These are phyloP conservation scores for Mastomys natalensis DNA, from an alignment of 2,113 vertebrate species.

Conservation along the genomic window DNA sequence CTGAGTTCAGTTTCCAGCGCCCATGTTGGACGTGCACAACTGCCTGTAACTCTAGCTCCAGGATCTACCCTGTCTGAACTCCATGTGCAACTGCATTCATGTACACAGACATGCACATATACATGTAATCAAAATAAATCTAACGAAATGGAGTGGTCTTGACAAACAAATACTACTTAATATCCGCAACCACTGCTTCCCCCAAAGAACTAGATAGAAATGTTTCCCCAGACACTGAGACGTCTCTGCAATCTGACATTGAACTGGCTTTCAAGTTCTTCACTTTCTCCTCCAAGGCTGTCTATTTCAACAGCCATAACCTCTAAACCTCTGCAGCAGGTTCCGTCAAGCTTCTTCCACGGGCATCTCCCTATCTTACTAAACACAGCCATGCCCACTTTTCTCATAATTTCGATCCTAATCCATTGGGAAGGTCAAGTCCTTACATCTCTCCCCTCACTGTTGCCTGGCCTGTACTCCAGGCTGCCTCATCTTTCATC, in stretches of 20 bases:
- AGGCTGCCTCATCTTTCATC: neutral
- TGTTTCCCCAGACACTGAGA: neutral
- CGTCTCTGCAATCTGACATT: neutral
- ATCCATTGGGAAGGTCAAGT: neutral
- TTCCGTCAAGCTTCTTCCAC: neutral
- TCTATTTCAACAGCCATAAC: neutral
- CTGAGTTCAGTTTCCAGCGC: neutral
- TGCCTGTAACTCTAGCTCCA: too few species aligned
- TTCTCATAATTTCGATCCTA: neutral
- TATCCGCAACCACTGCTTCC: neutral
- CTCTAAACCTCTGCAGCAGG: neutral
- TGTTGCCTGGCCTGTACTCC: neutral
- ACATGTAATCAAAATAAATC: too few species aligned
- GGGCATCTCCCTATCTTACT: too few species aligned
- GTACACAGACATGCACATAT: neutral
- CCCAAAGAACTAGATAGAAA: neutral
- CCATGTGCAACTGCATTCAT: too few species aligned
- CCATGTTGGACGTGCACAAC: neutral
- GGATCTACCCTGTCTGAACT: neutral
- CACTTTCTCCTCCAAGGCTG: neutral
- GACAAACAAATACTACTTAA: neutral
- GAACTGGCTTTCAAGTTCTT: neutral
- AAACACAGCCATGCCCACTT: neutral
- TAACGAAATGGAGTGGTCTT: neutral
- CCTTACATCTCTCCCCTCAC: neutral